Percentiles rank a stretch among this genome's conserved stretches.
phyloP scores from a whole-genome alignment of 2,797 vertebrate species.

The Valencia hispanica region DNA sequence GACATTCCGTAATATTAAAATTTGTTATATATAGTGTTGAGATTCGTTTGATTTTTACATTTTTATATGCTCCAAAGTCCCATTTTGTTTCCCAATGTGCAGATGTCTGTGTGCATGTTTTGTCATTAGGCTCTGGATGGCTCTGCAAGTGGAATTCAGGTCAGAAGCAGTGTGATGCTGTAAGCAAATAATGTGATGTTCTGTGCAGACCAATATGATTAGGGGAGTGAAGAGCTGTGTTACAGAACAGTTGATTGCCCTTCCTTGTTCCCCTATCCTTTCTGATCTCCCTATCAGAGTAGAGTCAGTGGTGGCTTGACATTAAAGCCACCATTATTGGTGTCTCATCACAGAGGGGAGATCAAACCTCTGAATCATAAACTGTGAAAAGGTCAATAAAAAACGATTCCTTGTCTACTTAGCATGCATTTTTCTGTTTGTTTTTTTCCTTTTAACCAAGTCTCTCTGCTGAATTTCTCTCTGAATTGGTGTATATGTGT shows the following conservation, averaged over 20 bases:
- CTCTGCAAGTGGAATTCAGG: neutral
- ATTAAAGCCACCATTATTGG: conserved; percentile 55
- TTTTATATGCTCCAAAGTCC: neutral
- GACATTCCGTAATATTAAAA: neutral
- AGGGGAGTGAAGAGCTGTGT: neutral
- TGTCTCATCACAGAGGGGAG: conserved; percentile 36
- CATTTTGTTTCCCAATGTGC: neutral
- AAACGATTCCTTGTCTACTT: conserved; percentile 30
- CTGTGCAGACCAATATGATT: conserved; percentile 2
- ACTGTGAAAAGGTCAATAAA: conserved; percentile 47
- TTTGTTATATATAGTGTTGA: neutral
- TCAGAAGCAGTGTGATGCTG: conserved; percentile 1
- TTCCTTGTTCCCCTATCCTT: conserved; percentile 1
- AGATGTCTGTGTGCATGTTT: neutral
- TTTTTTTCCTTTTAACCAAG: conserved; percentile 27
- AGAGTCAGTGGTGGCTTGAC: conserved; percentile 32
- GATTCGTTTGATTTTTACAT: neutral
- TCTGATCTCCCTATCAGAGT: conserved; percentile 17
- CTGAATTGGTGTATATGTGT: neutral
- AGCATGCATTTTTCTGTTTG: conserved; percentile 24
- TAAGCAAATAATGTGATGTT: conserved; percentile 13
- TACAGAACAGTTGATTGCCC: conserved; percentile 2
- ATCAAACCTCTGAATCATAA: conserved; percentile 57
- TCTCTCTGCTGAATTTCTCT: conserved; percentile 12
- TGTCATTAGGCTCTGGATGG: neutral